Percentiles rank a stretch among this genome's conserved stretches.
phyloP scores from a whole-genome alignment of 1,140 invertebrate species.

The Sitophilus oryzae region DNA sequence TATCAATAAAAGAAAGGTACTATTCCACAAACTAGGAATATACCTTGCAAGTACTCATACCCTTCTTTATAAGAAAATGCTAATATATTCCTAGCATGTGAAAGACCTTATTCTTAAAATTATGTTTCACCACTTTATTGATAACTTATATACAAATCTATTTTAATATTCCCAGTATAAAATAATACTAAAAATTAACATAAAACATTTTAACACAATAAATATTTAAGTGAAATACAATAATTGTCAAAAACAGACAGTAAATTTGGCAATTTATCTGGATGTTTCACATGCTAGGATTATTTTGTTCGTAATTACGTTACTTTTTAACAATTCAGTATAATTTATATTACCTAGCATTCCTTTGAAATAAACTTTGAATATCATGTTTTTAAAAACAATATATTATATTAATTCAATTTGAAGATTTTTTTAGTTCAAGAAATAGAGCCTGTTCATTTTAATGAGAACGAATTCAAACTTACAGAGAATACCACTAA shows the following conservation, averaged over 20 bases:
- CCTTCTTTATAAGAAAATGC: slow-evolving; percentile 5
- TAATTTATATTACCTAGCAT: neutral
- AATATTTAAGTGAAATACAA: slow-evolving; percentile 2
- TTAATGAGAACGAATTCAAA: no score
- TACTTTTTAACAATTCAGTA: neutral
- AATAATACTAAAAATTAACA: no score
- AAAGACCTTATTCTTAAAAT: slow-evolving; percentile 1
- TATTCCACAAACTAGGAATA: slow-evolving; percentile 25
- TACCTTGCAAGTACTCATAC: slow-evolving; percentile 20
- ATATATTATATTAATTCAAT: no score
- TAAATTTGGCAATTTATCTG: neutral
- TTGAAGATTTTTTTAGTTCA: no score
- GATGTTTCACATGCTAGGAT: slow-evolving; percentile 1
- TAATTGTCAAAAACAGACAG: neutral
- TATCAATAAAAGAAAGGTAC: slow-evolving; percentile 26
- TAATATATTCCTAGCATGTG: slow-evolving; percentile 26
- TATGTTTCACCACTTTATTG: neutral
- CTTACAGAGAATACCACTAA: no score
- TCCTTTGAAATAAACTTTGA: neutral
- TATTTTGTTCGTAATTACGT: neutral
- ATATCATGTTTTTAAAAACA: no score
- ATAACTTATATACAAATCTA: neutral
- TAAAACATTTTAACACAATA: no score
- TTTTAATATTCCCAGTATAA: neutral
- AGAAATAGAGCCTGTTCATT: no score